Conservation (phyloP, 2,888 invertebrate genomes). For the Nebria brevicollis region DNA sequence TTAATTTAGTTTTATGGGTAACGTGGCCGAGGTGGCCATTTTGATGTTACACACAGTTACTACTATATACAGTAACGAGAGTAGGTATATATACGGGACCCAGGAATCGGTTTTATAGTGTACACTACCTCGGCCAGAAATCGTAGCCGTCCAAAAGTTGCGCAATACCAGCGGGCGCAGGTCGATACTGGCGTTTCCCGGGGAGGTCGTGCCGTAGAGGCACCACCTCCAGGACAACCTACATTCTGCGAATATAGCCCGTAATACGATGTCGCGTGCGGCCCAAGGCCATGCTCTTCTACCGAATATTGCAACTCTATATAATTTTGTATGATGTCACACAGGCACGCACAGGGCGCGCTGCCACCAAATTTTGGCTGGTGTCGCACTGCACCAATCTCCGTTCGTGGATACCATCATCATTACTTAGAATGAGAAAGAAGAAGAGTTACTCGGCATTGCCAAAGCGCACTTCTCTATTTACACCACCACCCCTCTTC, state of each 20-base stretch:
- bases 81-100: not conserved
- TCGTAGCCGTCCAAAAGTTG: slow-evolving; percentile 48
- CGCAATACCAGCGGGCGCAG: slow-evolving; percentile 55
- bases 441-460: not conserved
- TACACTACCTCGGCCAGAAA: slow-evolving; percentile 29
- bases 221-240: slow-evolving; percentile 55
- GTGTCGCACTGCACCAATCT: slow-evolving; percentile 34
- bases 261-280: not conserved
- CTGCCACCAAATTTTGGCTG: slow-evolving; percentile 19
- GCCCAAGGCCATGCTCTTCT: not conserved
- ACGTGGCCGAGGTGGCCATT: slow-evolving; percentile 35
- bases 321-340: slow-evolving; percentile 11
- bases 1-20: slow-evolving; percentile 36
- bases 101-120: slow-evolving; percentile 6
- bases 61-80: not conserved
- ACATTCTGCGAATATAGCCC: slow-evolving; percentile 16
- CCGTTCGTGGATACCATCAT: not conserved
- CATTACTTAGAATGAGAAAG: not conserved
- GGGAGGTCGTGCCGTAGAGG: slow-evolving; percentile 52
- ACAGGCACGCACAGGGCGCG: not conserved
- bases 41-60: slow-evolving; percentile 33
- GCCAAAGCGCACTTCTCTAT: not conserved
- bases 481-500: not conserved
- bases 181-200: slow-evolving; percentile 54
- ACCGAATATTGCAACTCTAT: slow-evolving; percentile 13